Base-by-base conservation (phyloP, 2,113 vertebrate species). In the Sclerurus mexicanus region DNA sequence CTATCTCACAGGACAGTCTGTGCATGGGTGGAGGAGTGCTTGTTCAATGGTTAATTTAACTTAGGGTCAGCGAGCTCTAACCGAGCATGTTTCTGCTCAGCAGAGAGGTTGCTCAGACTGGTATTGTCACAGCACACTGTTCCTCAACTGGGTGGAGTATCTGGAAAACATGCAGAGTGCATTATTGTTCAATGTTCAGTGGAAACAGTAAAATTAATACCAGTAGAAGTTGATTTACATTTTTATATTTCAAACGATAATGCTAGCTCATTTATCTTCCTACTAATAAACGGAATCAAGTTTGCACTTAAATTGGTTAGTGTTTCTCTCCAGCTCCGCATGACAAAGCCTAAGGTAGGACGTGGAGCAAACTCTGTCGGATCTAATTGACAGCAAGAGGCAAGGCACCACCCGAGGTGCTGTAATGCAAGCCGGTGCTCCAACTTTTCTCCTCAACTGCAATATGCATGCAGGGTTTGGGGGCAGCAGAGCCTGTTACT, bases 401-500 rank as follows among this genome's bases (percentile, higher is more conserved):
- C 2, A 6, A 40, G n/a, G 49, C 71, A 59, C 16, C 14, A 3
- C 3, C 3, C 0, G 27, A 52, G 85, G 35, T 63, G 93, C 90
- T 66, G 47, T 28, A 89, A 89, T 3, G 4, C 7, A 49, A 94
- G 35, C 62, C 66, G 71, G 47, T 88, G 53, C 73, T 85, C 55
- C 62, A 52, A 35, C 71, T 31, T 73, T 78, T 62, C 81, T 89
- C 85, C 85, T 90, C 7, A 16, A 74, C 75, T 89, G 88, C 94
- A 95, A 62, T 23, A 35, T 58, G 52, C 74, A 23, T 7, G 58
- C 6, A 1, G 46, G 94, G 79, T 96, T 83, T 96, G 91, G 80
- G 97, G 92, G 90, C 91, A 89, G 59, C 60, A 85, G 50, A 80
- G 88, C 78, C 95, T 68, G 47, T 75, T 95, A 31, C 89, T 93